Base-by-base conservation (phyloP, 2,113 vertebrate species). In the Tragelaphus buxtoni region DNA sequence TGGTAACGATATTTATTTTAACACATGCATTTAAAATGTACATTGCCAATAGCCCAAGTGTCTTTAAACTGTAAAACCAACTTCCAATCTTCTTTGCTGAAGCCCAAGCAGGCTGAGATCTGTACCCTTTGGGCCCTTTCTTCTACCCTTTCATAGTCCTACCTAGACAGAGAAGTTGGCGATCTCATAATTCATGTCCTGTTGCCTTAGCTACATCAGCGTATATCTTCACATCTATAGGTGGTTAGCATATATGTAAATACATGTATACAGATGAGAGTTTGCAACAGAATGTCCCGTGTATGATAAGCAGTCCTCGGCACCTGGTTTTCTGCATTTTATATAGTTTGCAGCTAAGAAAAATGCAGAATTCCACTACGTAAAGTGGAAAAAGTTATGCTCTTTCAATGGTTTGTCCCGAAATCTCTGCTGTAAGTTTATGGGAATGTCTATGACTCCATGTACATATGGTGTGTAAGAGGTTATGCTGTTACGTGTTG, bases 381-480 rank as follows among this genome's bases (percentile, higher is more conserved):
- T 7, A 42, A 63, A 45, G n/a, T 79, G 90, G 90, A 95, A 74
- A 22, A n/a, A 26, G 20, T 18, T 13, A 39, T 9, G 72, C 26
- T 86, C 82, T 89, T 86, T 80, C 12, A 18, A 28, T 53, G 69
- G 45, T 24, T 49, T 12, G 35, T 88, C 42, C 24, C 53, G 90
- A 72, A 74, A 79, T 47, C 35, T 91, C 91, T 47, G 93, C 89
- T 12, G 83, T 82, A 0, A 49, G 87, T 97, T 26, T 91, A 56
- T 60, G 3, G 1, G 82, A 94, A 95, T 60, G 9, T 42, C 53
- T 85, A 16, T 77, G 96, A 96, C 77, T 96, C 61, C 80, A 22
- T 98, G 98, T 97, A 51, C 42, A 94, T 81, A 86, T 3, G 47
- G 94, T 72, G 65, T 84, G 96, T 88, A 58, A 79, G 61, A 83